Evolutionary conservation across 2,113 vertebrate genomes (phyloP), one percentile per base, ranked within the genome.

Genomic region (Micronycteris hirsuta): DNA sequence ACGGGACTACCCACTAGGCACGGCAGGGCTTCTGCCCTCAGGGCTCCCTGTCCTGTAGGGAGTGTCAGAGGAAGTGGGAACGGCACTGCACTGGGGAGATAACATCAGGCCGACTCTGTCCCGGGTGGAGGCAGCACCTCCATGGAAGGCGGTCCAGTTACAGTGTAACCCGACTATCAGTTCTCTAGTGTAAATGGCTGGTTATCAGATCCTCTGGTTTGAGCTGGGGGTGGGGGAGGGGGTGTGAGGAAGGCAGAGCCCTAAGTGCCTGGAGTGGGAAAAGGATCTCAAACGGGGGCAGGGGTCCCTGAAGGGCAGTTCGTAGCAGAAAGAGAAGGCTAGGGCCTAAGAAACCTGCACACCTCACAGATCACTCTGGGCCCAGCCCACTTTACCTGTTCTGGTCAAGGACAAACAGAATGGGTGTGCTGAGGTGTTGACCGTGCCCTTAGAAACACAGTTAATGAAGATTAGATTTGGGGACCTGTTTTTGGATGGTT

Each of bases 81-180:
- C 71, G 82, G 70, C 63, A 36, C 49, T 38, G 84, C 22, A 36
- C 47, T 7, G 7, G 52, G 17, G 7, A 95, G 95, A 97, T 93
- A 93, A 97, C 95, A 70, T 45, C 4, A 1, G 74, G 73, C 47
- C 70, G 61, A 92, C 95, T 93, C 93, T 92, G 43, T 56, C 49
- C 38, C 45, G 2, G 0, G 41, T 2, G 83, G 71, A 81, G 88
- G 92, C 86, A n/a, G 22, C 80, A 56, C 43, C 74, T 65, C 9
- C 0, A 78, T 26, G 80, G 86, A n/a, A 80, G 92, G 86, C 71
- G 13, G 85, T 45, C 61, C 91, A 47, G 91, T 93, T 86, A 94
- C 96, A 89, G 86, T 78, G 88, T 78, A 94, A 92, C 91, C 1
- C 0, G 77, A 77, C 90, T 94, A 86, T 96, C 92, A 88, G 93